Evolutionary conservation across 2,888 invertebrate species (phyloP), one percentile per base, ranked within the genome.

Genomic region (Caenorhabditis sp.): DNA sequence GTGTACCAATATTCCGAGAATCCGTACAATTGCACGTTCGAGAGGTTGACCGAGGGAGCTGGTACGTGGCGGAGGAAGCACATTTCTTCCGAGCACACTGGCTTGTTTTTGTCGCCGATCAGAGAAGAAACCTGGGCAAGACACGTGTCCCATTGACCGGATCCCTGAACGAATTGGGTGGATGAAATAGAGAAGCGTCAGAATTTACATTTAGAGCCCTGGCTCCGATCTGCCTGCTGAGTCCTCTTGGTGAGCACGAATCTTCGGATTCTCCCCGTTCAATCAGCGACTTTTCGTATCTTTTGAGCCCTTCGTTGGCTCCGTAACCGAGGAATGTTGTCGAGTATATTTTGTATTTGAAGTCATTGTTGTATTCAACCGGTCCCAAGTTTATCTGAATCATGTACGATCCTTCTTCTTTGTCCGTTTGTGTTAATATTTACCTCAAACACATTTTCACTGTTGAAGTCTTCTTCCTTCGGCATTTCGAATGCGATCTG

Each of bases 281-380:
- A 2, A 46, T 5, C 17, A 71, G 27, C 0, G 55, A 71, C 17
- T 52, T 15, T 7, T 62, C 56, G 35, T 62, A 71, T 20, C 27
- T 71, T 35, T 62, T 56, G 3, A 62, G 39, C 15, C 91, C 91
- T 63, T 90, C 89, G 82, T 92, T 92, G 11, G 91, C 91, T 30
- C 92, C 92, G 83, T 89, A 91, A 13, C 91, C 91, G 8, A 92
- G 89, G 81, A 91, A 92, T 7, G 92, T 92, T 4, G 91, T 90
- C 13, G 91, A 91, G 81, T 91, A 92, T 1, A 92, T 86, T 30
- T 89, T 85, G 84, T 91, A 92, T 11, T 86, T 81, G 81, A 91
- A 91, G 5, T 89, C 89, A 2, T 86, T 68, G 55, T 90, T 90
- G 46, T 89, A 87, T 22, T 90, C 89, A 17, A 86, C 81, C 75